Percentiles rank a stretch among this genome's conserved stretches.
Conservation (phyloP, 2,797 vertebrate species). For the Myripristis jacobus region DNA sequence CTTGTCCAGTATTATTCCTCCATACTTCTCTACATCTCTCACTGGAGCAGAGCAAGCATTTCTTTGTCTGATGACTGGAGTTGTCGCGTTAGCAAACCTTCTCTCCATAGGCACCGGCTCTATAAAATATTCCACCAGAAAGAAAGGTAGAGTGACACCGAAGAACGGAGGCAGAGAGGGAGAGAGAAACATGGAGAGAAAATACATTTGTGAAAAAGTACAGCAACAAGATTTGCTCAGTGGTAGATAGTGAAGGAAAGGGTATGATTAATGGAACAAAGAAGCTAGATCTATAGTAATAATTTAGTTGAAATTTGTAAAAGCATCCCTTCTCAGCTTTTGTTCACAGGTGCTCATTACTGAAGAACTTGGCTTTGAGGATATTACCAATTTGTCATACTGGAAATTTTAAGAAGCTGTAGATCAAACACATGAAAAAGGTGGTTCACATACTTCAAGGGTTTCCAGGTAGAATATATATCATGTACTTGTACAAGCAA, state of each 20-base stretch:
- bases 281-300: slow-evolving; percentile 56
- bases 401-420: background rate
- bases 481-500: slow-evolving; percentile 21
- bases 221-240: slow-evolving; percentile 41
- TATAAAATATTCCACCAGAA: slow-evolving; percentile 36
- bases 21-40: slow-evolving; percentile 42
- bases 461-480: background rate
- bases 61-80: slow-evolving; percentile 59
- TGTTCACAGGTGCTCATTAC: slow-evolving; percentile 46
- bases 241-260: slow-evolving; percentile 53
- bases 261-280: slow-evolving; percentile 66
- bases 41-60: slow-evolving; percentile 50
- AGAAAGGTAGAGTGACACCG: slow-evolving; percentile 32
- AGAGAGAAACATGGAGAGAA: slow-evolving; percentile 42
- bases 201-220: slow-evolving; percentile 54
- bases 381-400: slow-evolving; percentile 27
- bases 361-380: slow-evolving; percentile 19
- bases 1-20: slow-evolving; percentile 39
- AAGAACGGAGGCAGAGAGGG: slow-evolving; percentile 12
- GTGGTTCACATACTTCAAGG: background rate
- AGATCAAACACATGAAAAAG: background rate
- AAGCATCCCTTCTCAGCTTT: slow-evolving; percentile 29
- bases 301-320: slow-evolving; percentile 62
- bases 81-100: slow-evolving; percentile 45
- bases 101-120: slow-evolving; percentile 45